A percentile compares a stretch with the other conserved stretches of the same genome.
Conservation (phyloP, 2,888 invertebrate species). For the Oxytorus armatus region DNA sequence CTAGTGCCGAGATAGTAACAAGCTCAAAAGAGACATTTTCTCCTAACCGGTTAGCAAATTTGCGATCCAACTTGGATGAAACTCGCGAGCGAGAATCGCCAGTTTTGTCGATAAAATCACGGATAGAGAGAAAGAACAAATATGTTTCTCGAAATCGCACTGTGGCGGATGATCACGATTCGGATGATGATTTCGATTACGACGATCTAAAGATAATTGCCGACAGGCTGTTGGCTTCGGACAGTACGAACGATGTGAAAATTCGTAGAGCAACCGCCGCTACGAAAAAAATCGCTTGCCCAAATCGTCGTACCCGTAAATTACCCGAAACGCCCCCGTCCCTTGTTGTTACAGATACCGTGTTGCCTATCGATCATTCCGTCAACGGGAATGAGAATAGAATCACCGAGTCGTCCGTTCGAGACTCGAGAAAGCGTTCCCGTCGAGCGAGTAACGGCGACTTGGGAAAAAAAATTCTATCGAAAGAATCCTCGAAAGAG, state of each 20-base stretch:
- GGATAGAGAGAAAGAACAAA: constrained; percentile 6
- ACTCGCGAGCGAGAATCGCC: constrained; percentile 26
- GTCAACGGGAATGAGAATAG: constrained; percentile 6
- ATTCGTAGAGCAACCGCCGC: constrained; percentile 21
- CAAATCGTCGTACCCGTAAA: too few relatives aligned
- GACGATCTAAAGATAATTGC: constrained; percentile 63
- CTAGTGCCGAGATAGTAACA: neutral
- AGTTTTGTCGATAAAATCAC: constrained; percentile 35
- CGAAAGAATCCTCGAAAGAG: constrained; percentile 10
- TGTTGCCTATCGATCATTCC: neutral
- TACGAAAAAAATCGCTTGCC: too few relatives aligned
- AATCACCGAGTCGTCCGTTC: constrained; percentile 9
- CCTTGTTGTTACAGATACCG: constrained; percentile 60
- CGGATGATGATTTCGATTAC: constrained; percentile 62
- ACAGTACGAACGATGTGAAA: constrained; percentile 17
- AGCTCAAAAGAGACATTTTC: neutral
- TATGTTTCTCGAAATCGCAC: constrained; percentile 9
- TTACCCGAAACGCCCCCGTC: constrained; percentile 36
- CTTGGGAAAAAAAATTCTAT: neutral
- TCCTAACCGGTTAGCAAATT: neutral
- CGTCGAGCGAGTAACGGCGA: neutral
- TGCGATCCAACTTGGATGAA: neutral
- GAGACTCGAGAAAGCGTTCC: constrained; percentile 25
- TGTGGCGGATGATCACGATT: constrained; percentile 39
- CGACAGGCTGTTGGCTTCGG: constrained; percentile 55